Percentiles rank a stretch among this genome's conserved stretches.
Evolutionary conservation across 2,888 invertebrate genomes (phyloP).

Genomic region (Hypomecis atomaria): DNA sequence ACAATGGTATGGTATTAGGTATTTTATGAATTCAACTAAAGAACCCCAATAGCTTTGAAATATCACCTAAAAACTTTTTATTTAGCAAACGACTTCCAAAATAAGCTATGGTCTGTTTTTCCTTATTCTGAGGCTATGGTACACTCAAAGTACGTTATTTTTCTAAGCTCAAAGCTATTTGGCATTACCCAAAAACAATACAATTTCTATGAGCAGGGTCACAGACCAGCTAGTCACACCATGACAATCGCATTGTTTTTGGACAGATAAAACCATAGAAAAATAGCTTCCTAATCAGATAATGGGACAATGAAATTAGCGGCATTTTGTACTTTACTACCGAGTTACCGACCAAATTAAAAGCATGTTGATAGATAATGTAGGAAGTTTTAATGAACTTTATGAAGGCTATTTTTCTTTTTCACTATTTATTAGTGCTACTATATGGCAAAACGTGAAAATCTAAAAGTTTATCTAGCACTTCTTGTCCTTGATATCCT

Average conservation of each 20-base stretch:
- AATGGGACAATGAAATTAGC: slow-evolving; percentile 43
- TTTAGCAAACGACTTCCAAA: too few species aligned
- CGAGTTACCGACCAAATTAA: background rate
- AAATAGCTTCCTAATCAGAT: slow-evolving; percentile 78
- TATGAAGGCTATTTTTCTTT: background rate
- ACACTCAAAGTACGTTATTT: too few species aligned
- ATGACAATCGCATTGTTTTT: slow-evolving; percentile 57
- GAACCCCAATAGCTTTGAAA: too few species aligned
- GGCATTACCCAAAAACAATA: background rate
- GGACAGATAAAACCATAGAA: slow-evolving; percentile 45
- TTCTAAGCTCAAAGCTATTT: background rate
- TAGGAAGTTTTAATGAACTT: slow-evolving; percentile 1
- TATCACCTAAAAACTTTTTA: too few species aligned
- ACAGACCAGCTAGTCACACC: slow-evolving; percentile 53
- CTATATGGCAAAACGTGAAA: too few species aligned
- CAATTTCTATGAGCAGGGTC: slow-evolving; percentile 36
- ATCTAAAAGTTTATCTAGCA: too few species aligned
- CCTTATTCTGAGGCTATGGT: too few species aligned
- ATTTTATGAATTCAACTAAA: too few species aligned
- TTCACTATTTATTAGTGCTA: too few species aligned
- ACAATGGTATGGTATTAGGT: too few species aligned
- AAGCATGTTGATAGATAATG: background rate
- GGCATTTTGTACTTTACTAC: slow-evolving; percentile 20
- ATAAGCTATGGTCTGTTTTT: too few species aligned
- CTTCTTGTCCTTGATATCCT: too few species aligned